These are phyloP conservation scores for Crematogaster levior DNA, from an alignment of 2,888 invertebrate species.

Conservation along the genomic window DNA sequence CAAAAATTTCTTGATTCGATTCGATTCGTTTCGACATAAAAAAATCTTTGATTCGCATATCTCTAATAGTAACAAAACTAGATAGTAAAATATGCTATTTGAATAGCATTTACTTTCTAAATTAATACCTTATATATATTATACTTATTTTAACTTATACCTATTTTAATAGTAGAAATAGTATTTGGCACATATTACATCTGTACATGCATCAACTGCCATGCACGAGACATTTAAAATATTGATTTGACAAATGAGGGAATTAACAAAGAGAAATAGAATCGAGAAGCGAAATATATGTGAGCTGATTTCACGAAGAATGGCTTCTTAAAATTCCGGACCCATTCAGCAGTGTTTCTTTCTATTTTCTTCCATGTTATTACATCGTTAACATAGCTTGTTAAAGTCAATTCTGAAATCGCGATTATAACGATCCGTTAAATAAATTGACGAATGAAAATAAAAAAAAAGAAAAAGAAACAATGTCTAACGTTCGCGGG, in stretches of 20 bases:
- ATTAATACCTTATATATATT: no score
- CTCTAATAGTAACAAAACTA: background rate
- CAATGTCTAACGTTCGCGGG: background rate
- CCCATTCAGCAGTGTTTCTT: background rate
- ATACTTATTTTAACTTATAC: no score
- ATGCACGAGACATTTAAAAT: background rate
- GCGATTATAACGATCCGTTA: slow-evolving; percentile 14
- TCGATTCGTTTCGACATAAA: no score
- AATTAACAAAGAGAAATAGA: slow-evolving; percentile 13
- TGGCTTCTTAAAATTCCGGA: background rate
- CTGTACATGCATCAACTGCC: slow-evolving; percentile 11
- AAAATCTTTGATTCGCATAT: no score
- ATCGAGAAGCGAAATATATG: background rate
- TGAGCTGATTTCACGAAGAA: background rate
- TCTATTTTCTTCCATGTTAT: background rate
- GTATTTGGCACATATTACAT: background rate
- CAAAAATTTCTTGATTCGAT: no score
- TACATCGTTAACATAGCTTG: slow-evolving; percentile 14
- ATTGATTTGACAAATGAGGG: background rate
- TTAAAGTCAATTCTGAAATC: slow-evolving; percentile 3
- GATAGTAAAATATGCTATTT: background rate
- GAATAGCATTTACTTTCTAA: no score
- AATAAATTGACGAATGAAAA: background rate
- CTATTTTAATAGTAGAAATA: no score
- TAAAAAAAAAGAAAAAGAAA: background rate